Base-by-base conservation (phyloP, 2,888 invertebrate species). In the Ichneumon xanthorius region DNA sequence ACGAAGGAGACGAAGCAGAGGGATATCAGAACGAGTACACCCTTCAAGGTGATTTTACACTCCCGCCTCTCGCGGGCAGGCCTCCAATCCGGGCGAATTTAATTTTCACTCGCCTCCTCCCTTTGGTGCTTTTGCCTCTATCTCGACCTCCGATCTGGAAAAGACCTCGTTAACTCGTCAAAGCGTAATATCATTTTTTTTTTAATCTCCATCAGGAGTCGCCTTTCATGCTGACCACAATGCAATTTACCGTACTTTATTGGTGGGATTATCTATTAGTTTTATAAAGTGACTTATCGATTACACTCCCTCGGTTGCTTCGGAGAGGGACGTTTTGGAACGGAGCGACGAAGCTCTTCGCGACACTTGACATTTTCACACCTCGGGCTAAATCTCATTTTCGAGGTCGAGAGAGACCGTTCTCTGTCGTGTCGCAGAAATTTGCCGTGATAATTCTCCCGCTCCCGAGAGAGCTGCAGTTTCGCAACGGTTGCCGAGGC, bases 21-120 rank as follows among this genome's bases (percentile, higher is more conserved):
- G 33, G 89, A 92, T 50, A 79, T 88, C 33, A 88, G 88, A 79
- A 88, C 88, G 4, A 90, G 89, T 71, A 90, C 90, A 7, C 88
- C 89, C 70, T 88, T 87, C 65, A 91, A 91, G 90, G 91, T 89
- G 67, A 89, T 22, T 58, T 58, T 22, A 19, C 2, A 53, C 53
- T 6, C 53, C 53, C 53, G 0, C 6, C 14, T 14, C 40, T 58
- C 4, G 58, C 26, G 4, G 9, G 9, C 4, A 4, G 26, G 19
- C 26, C 3, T 58, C 22, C 77, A 68, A 78, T 70, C 40, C 33
- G 5, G 19, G 5, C 22, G 40, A 77, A 77, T 70, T 78, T 61
- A 78, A 78, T 48, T 70, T 78, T 70, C 48, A 72, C 68, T 55
- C 26, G 11, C 26, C 11, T 14, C 11, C 9, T 37, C 11, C 26